Conservation (phyloP, 23 tunicate species). For the Clavelina lepadiformis region DNA sequence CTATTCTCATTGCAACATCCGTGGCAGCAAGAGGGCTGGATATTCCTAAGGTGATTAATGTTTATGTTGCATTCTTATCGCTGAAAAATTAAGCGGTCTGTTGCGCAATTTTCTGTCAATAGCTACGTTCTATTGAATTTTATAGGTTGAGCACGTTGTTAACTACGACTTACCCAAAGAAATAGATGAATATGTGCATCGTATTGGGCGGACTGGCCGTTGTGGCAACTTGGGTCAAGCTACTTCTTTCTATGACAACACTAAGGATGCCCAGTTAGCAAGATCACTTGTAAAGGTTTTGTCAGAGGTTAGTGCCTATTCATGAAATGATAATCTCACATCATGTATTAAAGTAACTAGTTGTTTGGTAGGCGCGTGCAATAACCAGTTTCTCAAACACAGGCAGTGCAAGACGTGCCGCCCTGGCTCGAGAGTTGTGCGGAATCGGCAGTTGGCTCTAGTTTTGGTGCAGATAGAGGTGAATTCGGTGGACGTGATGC, state of each 20-base stretch:
- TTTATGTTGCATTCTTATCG: too few relatives aligned
- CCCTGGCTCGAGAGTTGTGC: constrained; percentile 80
- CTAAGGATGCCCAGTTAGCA: constrained; percentile 62
- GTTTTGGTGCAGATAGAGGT: constrained; percentile 52
- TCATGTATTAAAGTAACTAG: background rate
- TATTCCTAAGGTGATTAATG: constrained; percentile 82
- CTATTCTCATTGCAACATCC: constrained; percentile 96
- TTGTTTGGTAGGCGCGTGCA: too few relatives aligned
- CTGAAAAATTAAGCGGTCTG: too few relatives aligned
- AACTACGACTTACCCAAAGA: constrained; percentile 93
- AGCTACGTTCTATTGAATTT: background rate
- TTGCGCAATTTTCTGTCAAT: too few relatives aligned
- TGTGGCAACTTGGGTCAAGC: constrained; percentile 95
- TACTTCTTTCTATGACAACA: constrained; percentile 79
- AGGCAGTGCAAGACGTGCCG: constrained; percentile 81
- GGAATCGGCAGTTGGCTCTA: constrained; percentile 62
- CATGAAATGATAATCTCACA: background rate
- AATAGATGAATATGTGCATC: constrained; percentile 98
- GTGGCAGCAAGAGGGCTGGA: constrained; percentile 98
- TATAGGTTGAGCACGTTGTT: constrained; percentile 91
- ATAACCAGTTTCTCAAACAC: too few relatives aligned
- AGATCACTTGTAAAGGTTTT: constrained; percentile 65
- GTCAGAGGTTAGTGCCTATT: constrained; percentile 32
- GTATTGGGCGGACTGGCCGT: constrained; percentile 97
- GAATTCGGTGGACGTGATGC: constrained; percentile 77